phyloP scores from a whole-genome alignment of 2,797 vertebrate genomes.

The Decapterus maruadsi region DNA sequence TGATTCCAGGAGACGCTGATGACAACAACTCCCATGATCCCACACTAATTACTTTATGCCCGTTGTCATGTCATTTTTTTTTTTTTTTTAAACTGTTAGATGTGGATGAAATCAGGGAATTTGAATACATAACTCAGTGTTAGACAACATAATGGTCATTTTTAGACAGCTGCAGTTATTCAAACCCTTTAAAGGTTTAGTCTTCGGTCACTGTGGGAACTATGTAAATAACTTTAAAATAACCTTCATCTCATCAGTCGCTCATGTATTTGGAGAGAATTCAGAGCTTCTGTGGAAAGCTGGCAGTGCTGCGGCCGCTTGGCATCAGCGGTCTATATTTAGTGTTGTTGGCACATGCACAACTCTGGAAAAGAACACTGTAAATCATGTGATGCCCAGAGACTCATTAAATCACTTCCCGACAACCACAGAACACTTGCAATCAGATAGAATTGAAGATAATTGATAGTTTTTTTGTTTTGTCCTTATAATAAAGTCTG shows the following conservation, averaged over 20 bases:
- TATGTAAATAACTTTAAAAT: neutral
- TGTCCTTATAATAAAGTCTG: too few species aligned
- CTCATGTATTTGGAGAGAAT: neutral
- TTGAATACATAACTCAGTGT: neutral
- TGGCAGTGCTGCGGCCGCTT: neutral
- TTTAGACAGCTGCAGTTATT: neutral
- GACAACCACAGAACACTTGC: neutral
- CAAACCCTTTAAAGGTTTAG: neutral
- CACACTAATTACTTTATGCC: too few species aligned
- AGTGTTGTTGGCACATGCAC: slow-evolving; percentile 9
- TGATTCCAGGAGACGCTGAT: too few species aligned
- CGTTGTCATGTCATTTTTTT: neutral
- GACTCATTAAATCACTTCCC: neutral
- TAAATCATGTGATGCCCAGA: neutral
- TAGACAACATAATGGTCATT: neutral
- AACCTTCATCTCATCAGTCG: neutral
- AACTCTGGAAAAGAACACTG: neutral
- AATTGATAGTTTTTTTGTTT: too few species aligned
- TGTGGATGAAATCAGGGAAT: neutral
- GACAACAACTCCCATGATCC: too few species aligned
- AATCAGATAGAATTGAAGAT: too few species aligned
- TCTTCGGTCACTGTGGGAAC: neutral
- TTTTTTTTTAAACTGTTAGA: neutral
- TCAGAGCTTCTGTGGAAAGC: neutral
- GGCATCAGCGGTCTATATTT: neutral